Conservation (phyloP, 1,140 invertebrate genomes). For the Chelonus insularis region DNA sequence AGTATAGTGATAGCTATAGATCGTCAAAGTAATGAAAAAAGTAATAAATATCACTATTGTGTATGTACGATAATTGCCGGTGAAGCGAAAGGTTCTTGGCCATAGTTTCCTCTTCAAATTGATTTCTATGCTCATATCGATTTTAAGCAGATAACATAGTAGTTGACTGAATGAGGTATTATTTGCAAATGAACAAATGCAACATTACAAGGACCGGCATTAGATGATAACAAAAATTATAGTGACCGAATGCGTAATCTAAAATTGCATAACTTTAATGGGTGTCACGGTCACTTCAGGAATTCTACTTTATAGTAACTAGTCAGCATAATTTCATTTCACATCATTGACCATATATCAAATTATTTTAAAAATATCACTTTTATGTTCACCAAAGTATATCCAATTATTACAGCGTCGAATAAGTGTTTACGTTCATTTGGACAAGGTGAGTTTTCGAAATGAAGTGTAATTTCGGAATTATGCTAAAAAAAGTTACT, state of each 20-base stretch:
- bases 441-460: too few relatives aligned
- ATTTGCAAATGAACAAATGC: constrained; percentile 1
- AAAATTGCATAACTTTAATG: constrained; percentile 23
- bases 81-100: neutral
- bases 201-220: neutral
- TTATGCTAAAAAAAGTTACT: too few relatives aligned
- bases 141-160: constrained; percentile 10
- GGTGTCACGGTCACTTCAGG: neutral
- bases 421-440: too few relatives aligned
- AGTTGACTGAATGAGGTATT: constrained; percentile 2
- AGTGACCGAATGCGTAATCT: constrained; percentile 17
- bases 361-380: too few relatives aligned
- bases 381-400: too few relatives aligned
- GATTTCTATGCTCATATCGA: neutral
- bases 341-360: neutral
- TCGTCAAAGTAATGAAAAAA: neutral
- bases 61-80: neutral
- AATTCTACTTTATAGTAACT: constrained; percentile 2
- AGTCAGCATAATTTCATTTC: neutral
- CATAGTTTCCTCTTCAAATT: neutral
- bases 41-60: neutral
- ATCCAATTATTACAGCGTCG: too few relatives aligned
- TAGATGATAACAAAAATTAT: constrained; percentile 24
- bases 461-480: too few relatives aligned
- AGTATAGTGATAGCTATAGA: neutral